Base-by-base conservation (phyloP, 2,113 vertebrate genomes). In the Grus americana region DNA sequence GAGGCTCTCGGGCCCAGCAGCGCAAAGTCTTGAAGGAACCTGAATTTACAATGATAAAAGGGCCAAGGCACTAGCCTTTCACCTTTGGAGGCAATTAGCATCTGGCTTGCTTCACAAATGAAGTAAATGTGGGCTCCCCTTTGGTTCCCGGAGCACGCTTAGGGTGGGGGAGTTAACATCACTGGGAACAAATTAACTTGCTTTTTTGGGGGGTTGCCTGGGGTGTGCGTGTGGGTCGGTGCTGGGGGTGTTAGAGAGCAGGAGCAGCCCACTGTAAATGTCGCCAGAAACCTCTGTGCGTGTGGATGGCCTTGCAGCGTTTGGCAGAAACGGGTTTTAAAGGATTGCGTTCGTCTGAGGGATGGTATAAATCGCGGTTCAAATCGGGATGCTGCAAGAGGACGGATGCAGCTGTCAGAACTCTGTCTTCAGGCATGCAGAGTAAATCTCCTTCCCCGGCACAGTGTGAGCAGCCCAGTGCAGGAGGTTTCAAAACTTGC, bases 1-100 rank as follows among this genome's bases (percentile, higher is more conserved):
- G 93, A 95, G 67, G 75, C 79, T 94, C 91, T 90, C 66, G 76
- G 87, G 61, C 74, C 81, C 92, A 76, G 76, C 80, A 68, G 93
- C 55, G 49, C 78, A 74, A 93, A 94, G 94, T 92, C 94, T 95
- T 96, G 88, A 36, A 96, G 94, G 88, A 93, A 93, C 92, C 96
- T 81, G 92, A 90, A 95, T 95, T 88, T 97, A 79, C 80, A 97
- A 86, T 95, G 96, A 90, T 92, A 94, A 96, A 97, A 97, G 91
- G 90, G 94, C 87, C 95, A 83, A 81, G 93, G 95, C 93, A 83
- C 85, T 97, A 88, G 84, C 80, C 90, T 97, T 94, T 97, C 86
- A 79, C 96, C 94, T 95, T 96, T 96, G 87, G 95, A 97, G 95
- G 94, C 93, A 89, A 95, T 96, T 97, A 95, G 96, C 95, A 96